Percentiles rank a stretch among this genome's conserved stretches.
These are phyloP conservation scores for Ennomos fuscantarius DNA, from an alignment of 2,888 invertebrate species.

Conservation along the genomic window DNA sequence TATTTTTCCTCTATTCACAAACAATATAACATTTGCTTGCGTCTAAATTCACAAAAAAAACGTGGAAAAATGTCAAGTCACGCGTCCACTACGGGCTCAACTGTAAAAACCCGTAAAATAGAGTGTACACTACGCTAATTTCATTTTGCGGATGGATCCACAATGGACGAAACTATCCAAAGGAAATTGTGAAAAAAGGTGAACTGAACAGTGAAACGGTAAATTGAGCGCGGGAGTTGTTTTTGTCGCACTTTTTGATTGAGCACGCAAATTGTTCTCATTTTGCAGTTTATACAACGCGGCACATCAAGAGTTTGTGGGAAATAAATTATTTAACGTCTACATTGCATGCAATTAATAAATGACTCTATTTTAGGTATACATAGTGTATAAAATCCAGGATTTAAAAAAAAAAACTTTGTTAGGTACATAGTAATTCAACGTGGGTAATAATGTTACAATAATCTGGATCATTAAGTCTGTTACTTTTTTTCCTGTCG, in stretches of 20 bases:
- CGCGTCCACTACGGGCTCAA: conserved; percentile 24
- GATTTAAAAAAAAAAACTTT: no score
- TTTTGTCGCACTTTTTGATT: conserved; percentile 25
- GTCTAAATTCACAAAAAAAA: conserved; percentile 32
- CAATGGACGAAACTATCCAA: conserved; percentile 35
- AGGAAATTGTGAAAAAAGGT: conserved; percentile 43
- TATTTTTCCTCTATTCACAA: conserved; percentile 38
- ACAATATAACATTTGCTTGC: conserved; percentile 43
- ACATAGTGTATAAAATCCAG: no score
- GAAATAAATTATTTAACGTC: background rate
- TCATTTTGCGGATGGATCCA: conserved; percentile 46
- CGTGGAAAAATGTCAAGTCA: conserved; percentile 24
- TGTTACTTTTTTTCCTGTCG: no score
- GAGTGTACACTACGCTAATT: conserved; percentile 46
- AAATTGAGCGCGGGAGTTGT: conserved; percentile 32
- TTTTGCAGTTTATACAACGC: conserved; percentile 1
- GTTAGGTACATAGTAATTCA: no score
- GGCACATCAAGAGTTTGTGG: background rate
- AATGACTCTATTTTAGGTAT: no score
- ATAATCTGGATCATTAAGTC: no score
- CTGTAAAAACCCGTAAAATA: conserved; percentile 45
- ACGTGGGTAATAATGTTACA: no score
- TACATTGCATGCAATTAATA: no score
- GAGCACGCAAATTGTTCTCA: conserved; percentile 13
- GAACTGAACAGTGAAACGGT: conserved; percentile 28